A percentile compares a stretch with the other conserved stretches of the same genome.
These are phyloP conservation scores for Erebia ligea DNA, from an alignment of 2,888 invertebrate species.

Conservation along the genomic window DNA sequence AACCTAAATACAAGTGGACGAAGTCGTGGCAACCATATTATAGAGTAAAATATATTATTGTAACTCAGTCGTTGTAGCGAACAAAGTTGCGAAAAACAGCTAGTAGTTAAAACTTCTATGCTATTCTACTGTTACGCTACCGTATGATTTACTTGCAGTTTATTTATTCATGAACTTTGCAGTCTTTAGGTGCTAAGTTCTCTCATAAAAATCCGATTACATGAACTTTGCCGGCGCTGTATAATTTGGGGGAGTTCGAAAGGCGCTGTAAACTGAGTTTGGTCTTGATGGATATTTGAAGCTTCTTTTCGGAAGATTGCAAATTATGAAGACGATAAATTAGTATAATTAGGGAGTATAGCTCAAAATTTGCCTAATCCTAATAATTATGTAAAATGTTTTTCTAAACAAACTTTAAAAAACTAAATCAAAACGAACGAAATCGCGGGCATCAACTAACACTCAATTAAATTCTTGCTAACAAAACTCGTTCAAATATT, in stretches of 20 bases:
- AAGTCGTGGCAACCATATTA: too few species aligned
- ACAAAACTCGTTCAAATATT: background rate
- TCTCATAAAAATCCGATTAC: constrained; percentile 40
- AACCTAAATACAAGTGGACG: too few species aligned
- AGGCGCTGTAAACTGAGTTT: constrained; percentile 25
- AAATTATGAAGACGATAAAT: constrained; percentile 12
- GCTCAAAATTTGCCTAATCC: background rate
- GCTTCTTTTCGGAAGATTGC: background rate
- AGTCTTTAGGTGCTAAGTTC: constrained; percentile 37
- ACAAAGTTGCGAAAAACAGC: background rate
- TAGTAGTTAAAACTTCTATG: background rate
- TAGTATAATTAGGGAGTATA: background rate
- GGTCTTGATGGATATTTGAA: constrained; percentile 16
- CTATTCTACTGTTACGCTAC: background rate
- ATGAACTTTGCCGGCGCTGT: constrained; percentile 33
- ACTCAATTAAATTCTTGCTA: background rate
- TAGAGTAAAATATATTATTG: too few species aligned
- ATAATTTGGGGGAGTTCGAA: constrained; percentile 31
- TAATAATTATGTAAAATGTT: background rate
- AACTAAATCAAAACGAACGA: too few species aligned
- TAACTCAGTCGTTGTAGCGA: background rate
- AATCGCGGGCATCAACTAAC: background rate
- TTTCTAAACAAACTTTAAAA: too few species aligned
- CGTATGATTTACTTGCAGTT: constrained; percentile 27
- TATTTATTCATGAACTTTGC: constrained; percentile 41